These are phyloP conservation scores for Sylvia atricapilla DNA, from an alignment of 2,113 vertebrate genomes.

Conservation along the genomic window DNA sequence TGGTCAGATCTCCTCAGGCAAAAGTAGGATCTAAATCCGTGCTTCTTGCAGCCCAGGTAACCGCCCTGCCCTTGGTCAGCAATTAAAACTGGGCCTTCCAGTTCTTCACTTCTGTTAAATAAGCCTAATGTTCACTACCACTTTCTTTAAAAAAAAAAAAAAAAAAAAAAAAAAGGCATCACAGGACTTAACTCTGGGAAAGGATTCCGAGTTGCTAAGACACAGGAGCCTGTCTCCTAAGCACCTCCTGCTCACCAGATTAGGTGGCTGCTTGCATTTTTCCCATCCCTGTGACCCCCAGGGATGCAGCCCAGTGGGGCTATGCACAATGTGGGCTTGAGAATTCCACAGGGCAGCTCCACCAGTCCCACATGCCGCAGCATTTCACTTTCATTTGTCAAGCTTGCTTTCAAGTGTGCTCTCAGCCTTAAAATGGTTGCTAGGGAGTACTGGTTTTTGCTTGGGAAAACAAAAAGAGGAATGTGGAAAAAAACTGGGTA, in stretches of 20 bases:
- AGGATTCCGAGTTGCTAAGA: not conserved
- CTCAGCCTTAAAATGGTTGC: slow-evolving; percentile 23
- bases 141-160: no score
- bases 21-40: not conserved
- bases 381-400: not conserved
- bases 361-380: not conserved
- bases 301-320: not conserved
- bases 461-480: slow-evolving; percentile 17
- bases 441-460: slow-evolving; percentile 8
- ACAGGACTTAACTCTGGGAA: not conserved
- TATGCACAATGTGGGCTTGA: not conserved
- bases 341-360: not conserved
- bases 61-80: not conserved
- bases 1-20: not conserved
- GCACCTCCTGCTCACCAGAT: not conserved
- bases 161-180: no score
- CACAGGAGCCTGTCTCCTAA: not conserved
- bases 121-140: not conserved
- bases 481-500: not conserved
- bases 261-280: not conserved
- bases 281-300: not conserved
- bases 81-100: not conserved
- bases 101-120: not conserved
- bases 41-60: not conserved
- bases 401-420: not conserved